Evolutionary conservation across 2,113 vertebrate genomes (phyloP), one percentile per base, ranked within the genome.

Genomic region (Percina caprodes): DNA sequence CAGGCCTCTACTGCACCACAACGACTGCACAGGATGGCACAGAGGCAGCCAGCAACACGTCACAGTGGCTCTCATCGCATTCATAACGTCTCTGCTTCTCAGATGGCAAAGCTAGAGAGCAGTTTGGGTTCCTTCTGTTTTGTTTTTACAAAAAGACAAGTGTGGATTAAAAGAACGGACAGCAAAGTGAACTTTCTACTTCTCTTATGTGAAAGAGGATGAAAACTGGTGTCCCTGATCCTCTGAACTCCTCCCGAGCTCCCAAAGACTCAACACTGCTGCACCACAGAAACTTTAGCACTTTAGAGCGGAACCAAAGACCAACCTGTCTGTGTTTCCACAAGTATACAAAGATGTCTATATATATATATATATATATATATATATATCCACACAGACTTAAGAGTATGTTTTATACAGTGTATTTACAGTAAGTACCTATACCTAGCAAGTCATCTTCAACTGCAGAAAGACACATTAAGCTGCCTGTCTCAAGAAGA

Each of bases 281-380:
- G 95, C 94, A 94, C 94, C 95, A 93, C 94, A 95, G 91, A 92
- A 95, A 95, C 96, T 95, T 70, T 54, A 54, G 97, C 97, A 97
- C 97, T 98, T 98, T 97, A 94, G 72, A 72, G 84, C 80, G 87
- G 86, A 91, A 87, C 62, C 74, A 76, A 77, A 86, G 76, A 71
- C 76, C 21, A 11, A 77, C 1, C 5, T 19, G 55, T 77, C 51
- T 61, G 56, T 23, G 61, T 80, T 61, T 85, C 39, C 74, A 80
- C 74, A 72, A 46, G 65, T 21, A 82, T n/a, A 84, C 52, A 82
- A 79, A 82, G 65, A 69, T 66, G 74, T 74, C 51, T 75, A 67
- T 82, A 30, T n/a, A n/a, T n/a, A n/a, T n/a, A n/a, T n/a, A n/a
- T n/a, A n/a, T n/a, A n/a, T n/a, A n/a, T n/a, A n/a, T n/a, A n/a